These are phyloP conservation scores for Menura novaehollandiae DNA, from an alignment of 2,113 vertebrate genomes.

Conservation along the genomic window DNA sequence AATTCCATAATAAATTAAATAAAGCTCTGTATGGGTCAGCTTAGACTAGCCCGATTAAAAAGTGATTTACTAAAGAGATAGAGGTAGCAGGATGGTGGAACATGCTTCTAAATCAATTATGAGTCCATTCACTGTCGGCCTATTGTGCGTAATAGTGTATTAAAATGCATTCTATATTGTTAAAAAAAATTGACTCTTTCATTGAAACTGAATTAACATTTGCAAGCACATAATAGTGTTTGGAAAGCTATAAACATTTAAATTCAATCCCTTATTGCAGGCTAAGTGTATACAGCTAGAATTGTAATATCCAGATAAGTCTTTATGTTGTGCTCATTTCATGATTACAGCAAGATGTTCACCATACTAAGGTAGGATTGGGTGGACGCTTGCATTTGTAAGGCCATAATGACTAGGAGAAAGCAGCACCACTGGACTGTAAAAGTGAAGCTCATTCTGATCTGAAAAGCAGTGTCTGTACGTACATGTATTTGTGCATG, in stretches of 20 bases:
- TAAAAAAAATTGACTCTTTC: constrained; percentile 71
- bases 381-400: neutral
- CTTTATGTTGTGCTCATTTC: constrained; percentile 33
- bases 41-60: constrained; percentile 71
- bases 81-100: constrained; percentile 47
- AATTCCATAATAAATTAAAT: constrained; percentile 72
- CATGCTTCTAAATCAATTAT: constrained; percentile 83
- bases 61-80: constrained; percentile 77
- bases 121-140: constrained; percentile 70
- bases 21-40: constrained; percentile 63
- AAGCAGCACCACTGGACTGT: neutral
- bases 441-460: neutral
- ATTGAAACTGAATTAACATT: constrained; percentile 82
- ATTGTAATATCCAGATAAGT: constrained; percentile 55
- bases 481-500: neutral
- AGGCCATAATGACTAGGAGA: neutral
- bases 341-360: constrained; percentile 17
- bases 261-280: constrained; percentile 73
- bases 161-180: constrained; percentile 69
- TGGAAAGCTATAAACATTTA: constrained; percentile 77
- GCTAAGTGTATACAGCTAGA: constrained; percentile 58
- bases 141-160: constrained; percentile 69
- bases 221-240: constrained; percentile 78
- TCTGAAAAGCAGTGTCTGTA: neutral
- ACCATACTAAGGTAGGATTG: neutral